Evolutionary conservation across 2,113 vertebrate species (phyloP), one percentile per base, ranked within the genome.

Genomic region (Antennarius striatus): DNA sequence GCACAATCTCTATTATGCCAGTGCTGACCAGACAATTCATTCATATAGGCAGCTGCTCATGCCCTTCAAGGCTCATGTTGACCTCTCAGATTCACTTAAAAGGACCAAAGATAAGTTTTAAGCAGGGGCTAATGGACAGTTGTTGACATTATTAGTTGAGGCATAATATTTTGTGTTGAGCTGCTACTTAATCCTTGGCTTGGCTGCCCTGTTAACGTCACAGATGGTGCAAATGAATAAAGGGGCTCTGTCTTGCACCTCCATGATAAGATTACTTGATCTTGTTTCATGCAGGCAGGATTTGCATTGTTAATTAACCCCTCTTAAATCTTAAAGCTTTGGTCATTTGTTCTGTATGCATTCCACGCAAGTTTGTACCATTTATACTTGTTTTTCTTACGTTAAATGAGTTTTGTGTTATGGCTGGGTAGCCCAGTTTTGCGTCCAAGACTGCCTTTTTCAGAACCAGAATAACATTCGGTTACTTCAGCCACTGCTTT

Each of bases 101-200:
- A 36, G 32, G 93, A 91, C 94, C 93, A 95, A 95, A 95, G 93
- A 93, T 90, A 90, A 92, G 91, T 93, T 93, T 93, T 93, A 94
- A 93, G 90, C 86, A 88, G 90, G 93, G 91, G 91, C 77, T 92
- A 92, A 92, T 91, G 55, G 86, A 90, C 87, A 82, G 72, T 87
- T 86, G 77, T 89, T 81, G 70, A 79, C 81, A 82, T 86, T 86
- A 84, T 88, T 87, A 85, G 80, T 88, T 85, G 62, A 80, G 60
- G 76, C 72, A 69, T 77, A 79, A 49, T 68, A 61, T 83, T 88
- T 91, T 86, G 80, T 88, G 80, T 90, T 91, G 78, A 88, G 91
- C 91, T 93, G 91, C 91, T 92, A 90, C 76, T 89, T 90, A 88
- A 90, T 91, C 80, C 85, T 84, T 77, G 65, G 86, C 78, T 81